A percentile compares a stretch with the other conserved stretches of the same genome.
Evolutionary conservation across 2,113 vertebrate genomes (phyloP).

Genomic region (Gallinago media): DNA sequence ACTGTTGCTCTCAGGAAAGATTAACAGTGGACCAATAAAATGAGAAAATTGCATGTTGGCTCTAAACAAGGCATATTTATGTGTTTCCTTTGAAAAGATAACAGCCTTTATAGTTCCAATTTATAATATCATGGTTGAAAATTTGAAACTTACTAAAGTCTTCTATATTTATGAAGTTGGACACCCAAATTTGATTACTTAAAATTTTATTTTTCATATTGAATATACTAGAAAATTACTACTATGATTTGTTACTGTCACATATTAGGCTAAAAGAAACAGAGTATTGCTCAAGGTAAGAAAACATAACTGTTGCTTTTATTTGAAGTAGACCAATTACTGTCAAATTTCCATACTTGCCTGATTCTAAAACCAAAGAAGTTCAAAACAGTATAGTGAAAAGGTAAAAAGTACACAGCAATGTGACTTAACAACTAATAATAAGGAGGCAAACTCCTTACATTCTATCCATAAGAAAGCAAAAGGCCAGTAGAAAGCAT

Average conservation of each 20-base stretch:
- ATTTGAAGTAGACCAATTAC: neutral
- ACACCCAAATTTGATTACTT: neutral
- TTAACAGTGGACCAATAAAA: neutral
- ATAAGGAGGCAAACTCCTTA: neutral
- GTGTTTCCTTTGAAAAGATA: neutral
- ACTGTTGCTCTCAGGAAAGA: neutral
- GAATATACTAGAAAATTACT: neutral
- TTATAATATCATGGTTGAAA: neutral
- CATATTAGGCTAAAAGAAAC: neutral
- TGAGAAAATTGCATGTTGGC: neutral
- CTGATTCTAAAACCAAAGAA: neutral
- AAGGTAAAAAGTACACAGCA: neutral
- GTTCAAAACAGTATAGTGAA: neutral
- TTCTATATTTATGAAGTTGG: neutral
- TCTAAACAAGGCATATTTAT: neutral
- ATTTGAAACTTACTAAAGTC: neutral
- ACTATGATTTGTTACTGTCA: neutral
- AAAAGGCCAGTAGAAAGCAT: neutral
- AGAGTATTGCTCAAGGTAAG: neutral
- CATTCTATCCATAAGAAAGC: neutral
- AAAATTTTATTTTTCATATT: neutral
- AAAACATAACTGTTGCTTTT: neutral
- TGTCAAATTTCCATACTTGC: neutral
- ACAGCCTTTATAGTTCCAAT: neutral
- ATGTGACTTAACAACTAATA: neutral